Evolutionary conservation across 2,113 vertebrate species (phyloP).

Genomic region (Atrichornis clamosus): DNA sequence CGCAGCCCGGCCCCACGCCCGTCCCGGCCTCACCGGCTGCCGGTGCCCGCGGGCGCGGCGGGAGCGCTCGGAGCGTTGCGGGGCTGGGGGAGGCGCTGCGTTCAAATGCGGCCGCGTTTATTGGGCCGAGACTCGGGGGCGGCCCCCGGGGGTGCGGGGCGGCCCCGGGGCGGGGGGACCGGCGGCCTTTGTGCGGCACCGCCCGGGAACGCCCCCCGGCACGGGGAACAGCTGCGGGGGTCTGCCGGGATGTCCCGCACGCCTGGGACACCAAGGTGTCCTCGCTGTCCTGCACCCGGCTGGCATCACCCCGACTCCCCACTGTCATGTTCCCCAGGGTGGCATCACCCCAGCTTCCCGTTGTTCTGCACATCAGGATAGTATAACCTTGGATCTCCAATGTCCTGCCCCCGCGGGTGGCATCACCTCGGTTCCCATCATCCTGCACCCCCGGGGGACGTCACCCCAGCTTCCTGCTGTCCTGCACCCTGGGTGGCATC

Average conservation of each 20-base stretch:
- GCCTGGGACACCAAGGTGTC: accelerated
- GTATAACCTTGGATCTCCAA: neutral
- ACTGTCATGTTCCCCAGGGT: neutral
- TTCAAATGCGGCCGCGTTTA: slow-evolving; percentile 28
- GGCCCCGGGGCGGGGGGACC: neutral
- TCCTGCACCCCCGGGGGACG: too few species aligned
- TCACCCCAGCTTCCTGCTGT: neutral
- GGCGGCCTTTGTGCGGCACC: slow-evolving; percentile 13
- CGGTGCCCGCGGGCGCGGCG: neutral
- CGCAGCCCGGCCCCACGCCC: neutral
- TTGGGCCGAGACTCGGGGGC: neutral
- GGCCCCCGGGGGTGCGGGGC: neutral
- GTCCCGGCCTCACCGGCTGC: neutral
- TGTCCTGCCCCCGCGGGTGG: neutral
- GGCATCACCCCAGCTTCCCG: neutral
- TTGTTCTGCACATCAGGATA: neutral
- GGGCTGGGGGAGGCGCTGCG: neutral
- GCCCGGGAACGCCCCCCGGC: neutral
- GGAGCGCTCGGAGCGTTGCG: neutral
- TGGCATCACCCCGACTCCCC: accelerated
- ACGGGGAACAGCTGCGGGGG: accelerated
- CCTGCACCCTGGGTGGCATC: neutral
- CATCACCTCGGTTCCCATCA: neutral
- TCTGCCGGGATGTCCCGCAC: accelerated
- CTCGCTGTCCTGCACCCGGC: too few species aligned